Conservation (phyloP, 2,113 vertebrate genomes). For the Vulpes lagopus region DNA sequence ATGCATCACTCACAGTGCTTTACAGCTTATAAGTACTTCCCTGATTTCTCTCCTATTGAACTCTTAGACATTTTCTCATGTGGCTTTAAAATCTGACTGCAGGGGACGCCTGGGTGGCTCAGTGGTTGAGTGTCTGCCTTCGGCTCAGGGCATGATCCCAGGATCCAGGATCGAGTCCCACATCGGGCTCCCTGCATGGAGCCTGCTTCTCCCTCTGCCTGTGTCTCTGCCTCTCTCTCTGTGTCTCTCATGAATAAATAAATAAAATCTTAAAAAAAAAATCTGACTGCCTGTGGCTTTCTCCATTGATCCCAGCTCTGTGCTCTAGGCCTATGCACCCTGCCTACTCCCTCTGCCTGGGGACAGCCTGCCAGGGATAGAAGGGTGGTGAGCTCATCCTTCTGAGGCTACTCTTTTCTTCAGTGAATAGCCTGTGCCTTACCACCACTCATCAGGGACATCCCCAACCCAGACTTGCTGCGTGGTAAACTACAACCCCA, state of each 20-base stretch:
- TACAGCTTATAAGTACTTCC: not conserved
- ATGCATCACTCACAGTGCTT: fast-evolving
- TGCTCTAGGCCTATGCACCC: not conserved
- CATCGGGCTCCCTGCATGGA: too few relatives aligned
- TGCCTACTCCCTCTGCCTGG: not conserved
- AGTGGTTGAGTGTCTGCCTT: too few relatives aligned
- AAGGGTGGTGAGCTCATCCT: not conserved
- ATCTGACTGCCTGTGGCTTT: not conserved
- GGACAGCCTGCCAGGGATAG: not conserved
- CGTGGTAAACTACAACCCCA: not conserved
- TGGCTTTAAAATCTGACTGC: not conserved
- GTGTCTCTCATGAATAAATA: too few relatives aligned
- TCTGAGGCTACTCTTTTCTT: not conserved
- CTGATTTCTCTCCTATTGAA: not conserved
- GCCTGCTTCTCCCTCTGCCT: too few relatives aligned
- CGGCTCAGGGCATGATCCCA: too few relatives aligned
- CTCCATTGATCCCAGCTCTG: not conserved
- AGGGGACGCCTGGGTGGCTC: too few relatives aligned
- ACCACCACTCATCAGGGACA: not conserved
- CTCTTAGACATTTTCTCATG: not conserved
- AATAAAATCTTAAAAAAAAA: not conserved
- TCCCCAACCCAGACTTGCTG: not conserved
- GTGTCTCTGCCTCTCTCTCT: too few relatives aligned
- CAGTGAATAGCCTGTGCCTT: not conserved
- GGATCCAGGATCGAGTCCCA: too few relatives aligned